Percentiles rank a stretch among this genome's conserved stretches.
These are phyloP conservation scores for Crypturellus undulatus DNA, from an alignment of 2,113 vertebrate genomes.

Conservation along the genomic window DNA sequence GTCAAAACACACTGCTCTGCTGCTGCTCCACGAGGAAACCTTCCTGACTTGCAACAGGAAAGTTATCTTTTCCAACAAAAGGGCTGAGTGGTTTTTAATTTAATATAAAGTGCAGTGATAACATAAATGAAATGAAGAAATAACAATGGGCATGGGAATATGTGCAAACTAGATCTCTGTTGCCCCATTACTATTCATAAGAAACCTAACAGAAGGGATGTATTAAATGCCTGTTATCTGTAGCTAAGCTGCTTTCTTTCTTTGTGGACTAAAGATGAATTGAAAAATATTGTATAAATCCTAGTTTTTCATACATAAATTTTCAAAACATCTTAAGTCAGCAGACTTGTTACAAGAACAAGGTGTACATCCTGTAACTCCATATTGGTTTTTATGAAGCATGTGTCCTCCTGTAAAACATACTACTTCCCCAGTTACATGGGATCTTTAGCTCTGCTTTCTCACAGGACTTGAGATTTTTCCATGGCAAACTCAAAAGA, in stretches of 20 bases:
- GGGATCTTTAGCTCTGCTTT: neutral
- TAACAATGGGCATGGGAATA: neutral
- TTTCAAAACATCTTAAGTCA: neutral
- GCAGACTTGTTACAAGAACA: neutral
- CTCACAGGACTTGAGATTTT: neutral
- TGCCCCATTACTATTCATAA: neutral
- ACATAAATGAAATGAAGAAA: neutral
- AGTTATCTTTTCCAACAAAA: slow-evolving; percentile 43
- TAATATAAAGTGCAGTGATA: neutral
- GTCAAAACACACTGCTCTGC: slow-evolving; percentile 61
- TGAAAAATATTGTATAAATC: neutral
- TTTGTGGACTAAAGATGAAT: neutral
- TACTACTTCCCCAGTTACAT: neutral
- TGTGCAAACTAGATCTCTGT: neutral
- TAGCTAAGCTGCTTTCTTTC: neutral
- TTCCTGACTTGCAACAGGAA: slow-evolving; percentile 56
- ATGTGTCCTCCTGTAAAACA: neutral
- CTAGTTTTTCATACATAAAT: neutral
- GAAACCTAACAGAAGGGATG: neutral
- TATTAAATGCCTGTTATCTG: neutral
- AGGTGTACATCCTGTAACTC: neutral
- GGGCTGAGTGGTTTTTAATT: neutral
- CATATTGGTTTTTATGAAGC: neutral
- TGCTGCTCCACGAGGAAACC: slow-evolving; percentile 51
- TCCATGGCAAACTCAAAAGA: neutral